Evolutionary conservation across 2,113 vertebrate genomes (phyloP), one percentile per base, ranked within the genome.

Genomic region (Anolis carolinensis): DNA sequence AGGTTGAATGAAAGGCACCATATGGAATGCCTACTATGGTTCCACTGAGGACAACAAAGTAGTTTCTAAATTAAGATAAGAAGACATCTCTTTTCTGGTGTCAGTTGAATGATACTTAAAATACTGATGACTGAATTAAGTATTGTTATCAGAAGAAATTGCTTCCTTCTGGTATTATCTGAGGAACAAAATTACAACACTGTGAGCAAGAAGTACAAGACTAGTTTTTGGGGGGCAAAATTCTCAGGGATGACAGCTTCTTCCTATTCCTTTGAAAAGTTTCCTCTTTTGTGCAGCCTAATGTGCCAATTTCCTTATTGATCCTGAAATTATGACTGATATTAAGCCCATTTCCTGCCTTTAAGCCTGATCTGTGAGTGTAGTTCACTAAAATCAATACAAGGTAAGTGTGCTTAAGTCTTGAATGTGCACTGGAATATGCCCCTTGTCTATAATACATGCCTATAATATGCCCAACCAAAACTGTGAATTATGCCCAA

Each of bases 321-420:
- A 1, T 74, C 27, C 89, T 77, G 75, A 81, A 80, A 11, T 70
- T 44, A 83, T 83, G 32, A 62, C 52, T 62, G 32, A 8, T 74
- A 83, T 62, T 59, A 73, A 74, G 52, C 52, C 81, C 39, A 59
- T 62, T 82, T 20, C 27, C 52, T 34, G 2, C 5, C 25, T 83
- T 39, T 0, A 74, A 74, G 18, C 34, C 36, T 74, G 21, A 23
- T 83, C 21, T 21, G 25, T 62, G 52, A 32, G 2, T 84, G 4
- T 36, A 30, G 8, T 81, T 92, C 89, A 50, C 32, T 34, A 25
- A 72, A 55, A 83, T 83, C 70, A 62, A 83, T 74, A 55, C 7
- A 62, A 68, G 5, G 25, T 62, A 83, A 83, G 52, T 39, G 14
- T n/a, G 1, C 50, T 82, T 82, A 30, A 82, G 36, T 30, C 32